These are phyloP conservation scores for Oophaga pumilio DNA, from an alignment of 2,113 vertebrate species.

Conservation along the genomic window DNA sequence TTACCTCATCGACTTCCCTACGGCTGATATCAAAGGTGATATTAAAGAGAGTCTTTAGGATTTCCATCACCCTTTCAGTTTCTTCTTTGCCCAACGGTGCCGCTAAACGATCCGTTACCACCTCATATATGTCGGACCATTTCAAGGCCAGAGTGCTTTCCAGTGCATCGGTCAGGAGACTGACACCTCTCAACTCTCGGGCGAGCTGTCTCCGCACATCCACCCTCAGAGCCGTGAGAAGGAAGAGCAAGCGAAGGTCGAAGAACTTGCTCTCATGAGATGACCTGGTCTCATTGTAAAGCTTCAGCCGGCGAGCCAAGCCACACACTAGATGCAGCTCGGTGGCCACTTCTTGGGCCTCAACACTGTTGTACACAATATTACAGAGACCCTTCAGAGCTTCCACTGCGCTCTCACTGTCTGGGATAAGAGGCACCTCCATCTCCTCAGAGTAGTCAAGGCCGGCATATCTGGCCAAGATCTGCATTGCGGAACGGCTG, in stretches of 20 bases:
- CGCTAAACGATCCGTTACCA: slow-evolving; percentile 57
- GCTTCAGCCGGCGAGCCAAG: slow-evolving; percentile 67
- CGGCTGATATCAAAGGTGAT: slow-evolving; percentile 70
- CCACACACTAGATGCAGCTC: slow-evolving; percentile 69
- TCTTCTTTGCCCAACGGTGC: slow-evolving; percentile 66
- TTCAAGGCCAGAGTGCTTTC: slow-evolving; percentile 69
- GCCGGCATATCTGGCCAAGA: slow-evolving; percentile 50
- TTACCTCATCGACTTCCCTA: slow-evolving; percentile 71
- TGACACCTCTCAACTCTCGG: slow-evolving; percentile 68
- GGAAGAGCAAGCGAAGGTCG: slow-evolving; percentile 77
- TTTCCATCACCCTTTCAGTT: slow-evolving; percentile 69
- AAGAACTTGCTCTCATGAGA: slow-evolving; percentile 73
- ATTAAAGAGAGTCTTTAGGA: slow-evolving; percentile 77
- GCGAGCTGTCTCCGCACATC: slow-evolving; percentile 73
- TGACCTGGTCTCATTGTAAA: slow-evolving; percentile 54
- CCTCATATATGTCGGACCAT: slow-evolving; percentile 71
- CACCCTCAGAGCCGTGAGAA: slow-evolving; percentile 73
- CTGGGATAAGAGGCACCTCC: slow-evolving; percentile 62
- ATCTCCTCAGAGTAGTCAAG: slow-evolving; percentile 60
- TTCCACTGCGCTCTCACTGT: slow-evolving; percentile 53
- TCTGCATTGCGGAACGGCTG: slow-evolving; percentile 22
- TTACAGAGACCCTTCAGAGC: slow-evolving; percentile 60
- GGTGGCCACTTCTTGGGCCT: slow-evolving; percentile 47
- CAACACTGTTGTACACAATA: slow-evolving; percentile 58
- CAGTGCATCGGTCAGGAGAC: slow-evolving; percentile 68